Conservation (phyloP, 2,113 vertebrate genomes). For the Progne subis region DNA sequence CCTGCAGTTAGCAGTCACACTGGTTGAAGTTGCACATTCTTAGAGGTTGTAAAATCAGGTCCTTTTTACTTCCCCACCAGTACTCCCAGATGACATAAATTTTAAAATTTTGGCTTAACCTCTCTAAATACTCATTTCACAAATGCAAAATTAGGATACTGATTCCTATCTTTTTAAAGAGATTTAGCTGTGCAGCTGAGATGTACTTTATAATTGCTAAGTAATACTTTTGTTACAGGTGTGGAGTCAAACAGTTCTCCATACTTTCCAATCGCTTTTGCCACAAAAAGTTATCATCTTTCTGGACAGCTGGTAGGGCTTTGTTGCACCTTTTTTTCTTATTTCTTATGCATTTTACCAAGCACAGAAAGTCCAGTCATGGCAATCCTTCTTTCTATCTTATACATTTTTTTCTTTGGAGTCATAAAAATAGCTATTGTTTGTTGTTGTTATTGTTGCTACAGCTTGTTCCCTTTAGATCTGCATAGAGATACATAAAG, state of each 20-base stretch:
- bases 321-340: background rate
- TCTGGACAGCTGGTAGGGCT: background rate
- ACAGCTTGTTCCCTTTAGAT: background rate
- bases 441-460: background rate
- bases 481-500: background rate
- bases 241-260: background rate
- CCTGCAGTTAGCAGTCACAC: background rate
- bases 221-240: background rate
- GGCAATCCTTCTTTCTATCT: background rate
- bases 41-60: background rate
- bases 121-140: background rate
- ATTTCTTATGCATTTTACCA: background rate
- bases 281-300: background rate
- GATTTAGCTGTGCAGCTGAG: constrained; percentile 2
- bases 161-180: constrained; percentile 10
- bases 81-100: background rate
- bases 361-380: background rate
- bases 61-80: background rate
- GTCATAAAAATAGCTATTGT: background rate
- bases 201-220: background rate
- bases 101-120: constrained; percentile 22
- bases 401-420: background rate
- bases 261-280: background rate
- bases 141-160: constrained; percentile 26
- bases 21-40: background rate